phyloP scores from a whole-genome alignment of 2,113 vertebrate species.

The Neodontobutis hainanensis region DNA sequence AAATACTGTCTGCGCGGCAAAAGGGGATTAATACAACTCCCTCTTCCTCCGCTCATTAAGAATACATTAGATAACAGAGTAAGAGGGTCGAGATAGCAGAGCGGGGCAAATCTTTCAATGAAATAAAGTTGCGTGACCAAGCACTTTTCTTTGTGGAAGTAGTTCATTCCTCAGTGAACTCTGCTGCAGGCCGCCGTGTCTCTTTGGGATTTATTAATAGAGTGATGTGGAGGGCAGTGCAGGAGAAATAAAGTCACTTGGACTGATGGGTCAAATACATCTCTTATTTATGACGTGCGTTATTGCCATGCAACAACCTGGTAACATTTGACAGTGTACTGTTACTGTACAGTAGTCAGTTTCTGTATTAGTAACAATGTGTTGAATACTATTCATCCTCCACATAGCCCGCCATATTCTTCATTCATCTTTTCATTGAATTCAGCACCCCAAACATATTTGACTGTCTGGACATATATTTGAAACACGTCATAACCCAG shows the following conservation, averaged over 20 bases:
- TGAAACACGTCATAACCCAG: too few species aligned
- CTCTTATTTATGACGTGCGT: slow-evolving; percentile 8
- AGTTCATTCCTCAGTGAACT: slow-evolving; percentile 45
- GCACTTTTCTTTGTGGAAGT: slow-evolving; percentile 58
- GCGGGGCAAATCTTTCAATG: slow-evolving; percentile 26
- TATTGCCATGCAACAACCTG: too few species aligned
- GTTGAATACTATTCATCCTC: too few species aligned
- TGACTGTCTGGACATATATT: too few species aligned
- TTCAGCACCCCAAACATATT: too few species aligned
- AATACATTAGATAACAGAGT: slow-evolving; percentile 15
- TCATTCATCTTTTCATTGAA: too few species aligned
- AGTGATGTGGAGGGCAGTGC: slow-evolving; percentile 42
- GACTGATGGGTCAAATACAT: slow-evolving; percentile 29
- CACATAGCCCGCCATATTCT: too few species aligned
- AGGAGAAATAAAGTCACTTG: slow-evolving; percentile 42
- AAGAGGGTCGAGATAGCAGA: slow-evolving; percentile 11
- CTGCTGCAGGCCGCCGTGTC: slow-evolving; percentile 41
- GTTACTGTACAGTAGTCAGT: too few species aligned
- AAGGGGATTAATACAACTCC: slow-evolving; percentile 24
- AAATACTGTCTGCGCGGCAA: slow-evolving; percentile 8
- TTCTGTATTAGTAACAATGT: too few species aligned
- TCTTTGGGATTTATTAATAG: slow-evolving; percentile 71
- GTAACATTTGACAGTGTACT: too few species aligned
- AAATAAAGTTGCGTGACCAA: slow-evolving; percentile 69
- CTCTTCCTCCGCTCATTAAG: slow-evolving; percentile 33